Percentiles rank a stretch among this genome's conserved stretches.
Conservation (phyloP, 2,888 invertebrate genomes). For the Mantis religiosa region DNA sequence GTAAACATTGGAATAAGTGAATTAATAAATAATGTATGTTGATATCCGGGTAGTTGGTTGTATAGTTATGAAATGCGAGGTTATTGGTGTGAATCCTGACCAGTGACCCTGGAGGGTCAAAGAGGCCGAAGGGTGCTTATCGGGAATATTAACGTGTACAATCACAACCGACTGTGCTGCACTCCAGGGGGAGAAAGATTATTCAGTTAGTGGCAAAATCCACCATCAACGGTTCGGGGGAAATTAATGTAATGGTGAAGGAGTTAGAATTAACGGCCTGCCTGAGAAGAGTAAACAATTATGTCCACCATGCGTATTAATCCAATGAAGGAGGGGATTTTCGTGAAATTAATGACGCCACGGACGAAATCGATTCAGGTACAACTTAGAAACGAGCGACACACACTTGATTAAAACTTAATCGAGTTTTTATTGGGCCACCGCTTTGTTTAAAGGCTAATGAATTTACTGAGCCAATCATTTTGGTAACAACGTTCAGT, state of each 20-base stretch:
- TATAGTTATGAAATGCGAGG: too few relatives aligned
- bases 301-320: neutral
- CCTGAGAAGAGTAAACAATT: neutral
- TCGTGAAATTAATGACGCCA: neutral
- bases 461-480: neutral
- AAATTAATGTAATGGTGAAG: neutral
- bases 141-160: neutral
- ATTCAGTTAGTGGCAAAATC: neutral
- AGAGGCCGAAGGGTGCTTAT: too few relatives aligned
- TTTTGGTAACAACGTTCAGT: neutral
- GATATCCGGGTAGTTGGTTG: too few relatives aligned
- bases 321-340: neutral
- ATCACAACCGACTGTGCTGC: neutral
- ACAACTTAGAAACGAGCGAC: neutral
- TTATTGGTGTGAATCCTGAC: too few relatives aligned
- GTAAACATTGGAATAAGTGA: too few relatives aligned
- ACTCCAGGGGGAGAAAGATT: neutral
- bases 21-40: too few relatives aligned
- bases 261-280: neutral
- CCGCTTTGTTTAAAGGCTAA: neutral
- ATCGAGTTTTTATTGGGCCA: neutral
- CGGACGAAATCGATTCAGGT: neutral
- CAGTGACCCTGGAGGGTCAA: too few relatives aligned
- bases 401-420: neutral
- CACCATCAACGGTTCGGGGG: neutral